Evolutionary conservation across 2,888 invertebrate species (phyloP).

Genomic region (Apoda limacodes): DNA sequence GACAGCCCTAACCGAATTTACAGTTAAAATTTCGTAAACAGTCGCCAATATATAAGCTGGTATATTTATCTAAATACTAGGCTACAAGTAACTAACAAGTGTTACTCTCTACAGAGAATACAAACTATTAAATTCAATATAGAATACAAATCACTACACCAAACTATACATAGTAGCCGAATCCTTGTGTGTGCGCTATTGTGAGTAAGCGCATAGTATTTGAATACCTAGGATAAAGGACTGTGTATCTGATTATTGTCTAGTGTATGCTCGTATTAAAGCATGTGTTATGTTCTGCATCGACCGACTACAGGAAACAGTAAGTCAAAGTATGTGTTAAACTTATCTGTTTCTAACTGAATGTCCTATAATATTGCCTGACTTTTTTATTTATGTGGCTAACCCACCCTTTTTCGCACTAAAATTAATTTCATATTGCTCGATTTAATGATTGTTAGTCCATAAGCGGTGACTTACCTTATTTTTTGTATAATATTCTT

Average conservation of each 20-base stretch:
- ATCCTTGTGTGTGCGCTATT: constrained; percentile 50
- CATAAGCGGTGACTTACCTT: constrained; percentile 6
- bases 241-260: no score
- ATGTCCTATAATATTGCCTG: constrained; percentile 50
- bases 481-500: no score
- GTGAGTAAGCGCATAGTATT: constrained; percentile 28
- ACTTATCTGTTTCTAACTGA: constrained; percentile 36
- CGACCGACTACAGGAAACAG: constrained; percentile 79
- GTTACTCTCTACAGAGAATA: no score
- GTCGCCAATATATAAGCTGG: no score
- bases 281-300: constrained; percentile 69
- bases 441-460: constrained; percentile 23
- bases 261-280: constrained; percentile 55
- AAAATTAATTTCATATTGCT: constrained; percentile 41
- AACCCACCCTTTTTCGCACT: constrained; percentile 60
- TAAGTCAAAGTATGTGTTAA: constrained; percentile 74
- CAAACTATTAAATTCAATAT: no score
- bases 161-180: constrained; percentile 27
- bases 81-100: no score
- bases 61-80: no score
- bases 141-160: no score
- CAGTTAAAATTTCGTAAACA: no score
- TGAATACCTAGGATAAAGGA: no score
- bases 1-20: no score
- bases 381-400: constrained; percentile 57